phyloP scores from a whole-genome alignment of 2,113 vertebrate genomes.

The Garra rufa region DNA sequence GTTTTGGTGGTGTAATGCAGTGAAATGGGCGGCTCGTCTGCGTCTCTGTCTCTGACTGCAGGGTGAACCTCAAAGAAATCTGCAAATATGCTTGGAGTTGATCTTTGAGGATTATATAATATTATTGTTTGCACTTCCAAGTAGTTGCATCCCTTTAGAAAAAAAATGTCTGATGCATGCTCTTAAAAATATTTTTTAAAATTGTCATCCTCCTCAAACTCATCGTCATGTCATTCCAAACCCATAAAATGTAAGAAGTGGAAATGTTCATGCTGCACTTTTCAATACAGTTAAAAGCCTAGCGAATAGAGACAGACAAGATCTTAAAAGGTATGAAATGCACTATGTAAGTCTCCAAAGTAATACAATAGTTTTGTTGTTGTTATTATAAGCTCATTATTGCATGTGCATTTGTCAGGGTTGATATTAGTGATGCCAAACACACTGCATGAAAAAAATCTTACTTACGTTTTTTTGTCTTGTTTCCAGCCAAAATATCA shows the following conservation, averaged over 20 bases:
- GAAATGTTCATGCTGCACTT: neutral
- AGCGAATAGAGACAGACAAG: neutral
- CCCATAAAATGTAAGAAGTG: neutral
- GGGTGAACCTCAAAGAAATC: neutral
- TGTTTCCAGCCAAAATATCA: no score
- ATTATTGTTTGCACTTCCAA: neutral
- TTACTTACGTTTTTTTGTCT: no score
- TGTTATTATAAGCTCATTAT: neutral
- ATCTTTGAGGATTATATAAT: conserved; percentile 11
- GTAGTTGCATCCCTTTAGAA: neutral
- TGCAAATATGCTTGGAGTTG: neutral
- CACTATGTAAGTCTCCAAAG: neutral
- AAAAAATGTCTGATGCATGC: neutral
- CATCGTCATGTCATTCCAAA: neutral
- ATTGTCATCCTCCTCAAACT: neutral
- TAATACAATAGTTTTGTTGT: neutral
- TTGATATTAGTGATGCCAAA: neutral
- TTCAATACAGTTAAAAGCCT: neutral
- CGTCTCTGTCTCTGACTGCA: neutral
- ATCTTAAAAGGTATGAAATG: neutral
- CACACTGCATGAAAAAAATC: no score
- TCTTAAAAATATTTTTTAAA: neutral
- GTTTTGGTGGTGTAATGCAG: conserved; percentile 37
- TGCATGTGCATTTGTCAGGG: neutral
- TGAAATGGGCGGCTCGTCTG: conserved; percentile 9